Base-by-base conservation (phyloP, 1,140 invertebrate genomes). In the Sitophilus oryzae region DNA sequence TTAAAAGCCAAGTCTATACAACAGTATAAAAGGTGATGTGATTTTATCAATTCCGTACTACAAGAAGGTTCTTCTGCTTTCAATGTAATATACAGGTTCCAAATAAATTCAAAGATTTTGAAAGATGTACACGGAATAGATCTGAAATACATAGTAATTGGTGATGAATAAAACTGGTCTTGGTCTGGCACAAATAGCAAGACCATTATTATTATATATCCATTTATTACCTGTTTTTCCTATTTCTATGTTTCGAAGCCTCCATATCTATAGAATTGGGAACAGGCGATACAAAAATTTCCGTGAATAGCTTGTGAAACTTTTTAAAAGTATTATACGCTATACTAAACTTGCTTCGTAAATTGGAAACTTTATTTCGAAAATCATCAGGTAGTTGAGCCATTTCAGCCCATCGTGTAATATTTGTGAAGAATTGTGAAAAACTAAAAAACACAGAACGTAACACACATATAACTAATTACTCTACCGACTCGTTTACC, bases 381-480 rank as follows among this genome's bases (percentile, higher is more conserved):
- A 97, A 93, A 37, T 92, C 87, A 59, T 85, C 81, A 0, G 89
- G 80, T 69, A 96, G 80, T 59, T 86, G 86, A 0, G 91, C 85
- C 93, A 98, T 96, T 62, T 95, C 91, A 38, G 88, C 85, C 96
- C 96, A 98, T 66, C 88, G 89, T 69, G 92, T 91, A 65, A 94
- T 95, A 76, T 97, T 98, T 40, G 82, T 84, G 70, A 98, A 96
- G 76, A 99, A 99, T 60, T 97, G 88, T 53, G 92, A 88, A 35
- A 98, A 77, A 64, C 89, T 93, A 71, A 56, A 79, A 77, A n/a
- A 37, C 11, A 4, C 3, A 3, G n/a, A 37, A 37, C n/a, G 16
- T 4, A 14, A 11, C n/a, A 11, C 11, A 37, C 35, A 14, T 8
- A 38, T 8, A 38, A 38, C 36, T 8, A 8, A 38, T 9, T 9